These are phyloP conservation scores for Didymodactylos carnosus DNA, from an alignment of 2,888 invertebrate species.

Conservation along the genomic window DNA sequence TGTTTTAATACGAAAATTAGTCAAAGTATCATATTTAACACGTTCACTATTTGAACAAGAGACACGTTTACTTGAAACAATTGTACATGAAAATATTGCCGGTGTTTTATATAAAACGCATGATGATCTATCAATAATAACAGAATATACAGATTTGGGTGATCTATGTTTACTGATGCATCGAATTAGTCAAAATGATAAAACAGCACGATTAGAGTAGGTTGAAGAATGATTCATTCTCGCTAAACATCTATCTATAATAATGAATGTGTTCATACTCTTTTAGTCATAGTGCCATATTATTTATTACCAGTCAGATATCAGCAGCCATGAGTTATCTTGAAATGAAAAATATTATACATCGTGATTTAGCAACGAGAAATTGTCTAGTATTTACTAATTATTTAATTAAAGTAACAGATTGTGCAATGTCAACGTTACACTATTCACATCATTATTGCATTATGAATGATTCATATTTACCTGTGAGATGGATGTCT, in stretches of 20 bases:
- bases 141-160: not conserved
- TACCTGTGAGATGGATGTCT: conserved; percentile 3
- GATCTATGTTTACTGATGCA: not conserved
- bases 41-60: not conserved
- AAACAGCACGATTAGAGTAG: not conserved
- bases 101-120: not conserved
- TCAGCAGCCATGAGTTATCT: not conserved
- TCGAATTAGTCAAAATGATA: not conserved
- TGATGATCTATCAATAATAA: not conserved
- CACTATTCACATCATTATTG: not conserved
- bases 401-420: not conserved
- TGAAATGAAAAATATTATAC: not conserved
- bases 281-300: not conserved
- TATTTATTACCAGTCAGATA: not conserved
- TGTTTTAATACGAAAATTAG: not conserved
- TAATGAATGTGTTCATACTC: not conserved
- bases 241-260: not conserved
- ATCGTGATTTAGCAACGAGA: not conserved
- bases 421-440: not conserved
- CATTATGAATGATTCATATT: not conserved
- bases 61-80: not conserved
- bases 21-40: not conserved
- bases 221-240: not conserved
- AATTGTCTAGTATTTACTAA: not conserved
- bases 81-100: not conserved